These are phyloP conservation scores for Remorina albescens DNA, from an alignment of 2,797 vertebrate genomes.

Conservation along the genomic window DNA sequence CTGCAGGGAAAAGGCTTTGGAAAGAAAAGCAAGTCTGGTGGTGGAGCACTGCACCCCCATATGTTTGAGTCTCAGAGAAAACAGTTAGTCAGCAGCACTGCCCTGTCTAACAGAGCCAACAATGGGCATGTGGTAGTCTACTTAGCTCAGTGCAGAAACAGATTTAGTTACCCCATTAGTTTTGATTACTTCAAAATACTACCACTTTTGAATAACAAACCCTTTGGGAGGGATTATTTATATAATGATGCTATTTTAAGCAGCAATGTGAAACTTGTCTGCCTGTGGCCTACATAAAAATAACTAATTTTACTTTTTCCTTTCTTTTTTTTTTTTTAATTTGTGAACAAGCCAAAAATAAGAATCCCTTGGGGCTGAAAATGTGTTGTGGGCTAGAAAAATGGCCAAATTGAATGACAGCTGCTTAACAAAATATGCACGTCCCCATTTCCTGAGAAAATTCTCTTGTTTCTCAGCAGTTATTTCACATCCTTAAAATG, in stretches of 20 bases:
- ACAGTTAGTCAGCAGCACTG: constrained; percentile 71
- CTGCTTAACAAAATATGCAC: constrained; percentile 17
- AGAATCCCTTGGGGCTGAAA: not conserved
- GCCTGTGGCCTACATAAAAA: constrained; percentile 15
- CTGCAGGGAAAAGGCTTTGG: constrained; percentile 63
- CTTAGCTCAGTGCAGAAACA: constrained; percentile 48
- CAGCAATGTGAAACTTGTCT: constrained; percentile 46
- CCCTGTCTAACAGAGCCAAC: constrained; percentile 47
- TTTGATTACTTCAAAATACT: constrained; percentile 53
- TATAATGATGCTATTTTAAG: constrained; percentile 37
- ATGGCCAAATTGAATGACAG: constrained; percentile 5
- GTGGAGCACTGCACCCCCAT: constrained; percentile 58
- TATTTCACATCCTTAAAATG: not conserved
- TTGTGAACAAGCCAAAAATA: constrained; percentile 3
- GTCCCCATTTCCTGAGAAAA: not conserved
- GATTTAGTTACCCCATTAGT: constrained; percentile 61
- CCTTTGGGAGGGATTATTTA: constrained; percentile 32
- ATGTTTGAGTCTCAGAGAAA: constrained; percentile 70
- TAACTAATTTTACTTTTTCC: not conserved
- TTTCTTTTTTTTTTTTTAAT: not conserved
- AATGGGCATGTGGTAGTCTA: constrained; percentile 59
- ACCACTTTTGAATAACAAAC: constrained; percentile 54
- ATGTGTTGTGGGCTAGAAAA: constrained; percentile 6
- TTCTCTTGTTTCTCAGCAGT: not conserved
- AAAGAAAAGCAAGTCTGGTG: constrained; percentile 77